These are phyloP conservation scores for Puffinus mauretanicus DNA, from an alignment of 2,113 vertebrate species.

Conservation along the genomic window DNA sequence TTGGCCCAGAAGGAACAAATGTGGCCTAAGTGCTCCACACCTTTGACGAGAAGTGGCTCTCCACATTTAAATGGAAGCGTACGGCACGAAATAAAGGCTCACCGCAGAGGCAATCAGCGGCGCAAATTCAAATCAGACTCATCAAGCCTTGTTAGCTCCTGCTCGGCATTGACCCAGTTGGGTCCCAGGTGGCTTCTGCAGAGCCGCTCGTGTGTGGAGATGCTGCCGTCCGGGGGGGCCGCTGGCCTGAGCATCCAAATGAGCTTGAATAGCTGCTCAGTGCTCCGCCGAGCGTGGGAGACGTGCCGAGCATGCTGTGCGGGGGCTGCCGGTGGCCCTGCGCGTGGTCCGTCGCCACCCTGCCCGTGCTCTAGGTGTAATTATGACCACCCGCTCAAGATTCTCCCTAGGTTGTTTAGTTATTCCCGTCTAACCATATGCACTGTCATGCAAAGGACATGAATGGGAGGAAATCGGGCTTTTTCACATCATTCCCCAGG, in stretches of 20 bases:
- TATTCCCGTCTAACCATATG: neutral
- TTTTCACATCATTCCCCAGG: neutral
- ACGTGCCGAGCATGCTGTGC: neutral
- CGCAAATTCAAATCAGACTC: neutral
- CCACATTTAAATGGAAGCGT: neutral
- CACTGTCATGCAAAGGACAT: neutral
- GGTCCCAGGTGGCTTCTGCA: neutral
- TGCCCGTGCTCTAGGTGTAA: neutral
- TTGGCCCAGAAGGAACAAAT: neutral
- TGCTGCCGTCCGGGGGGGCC: neutral
- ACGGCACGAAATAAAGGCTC: neutral
- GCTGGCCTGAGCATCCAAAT: neutral
- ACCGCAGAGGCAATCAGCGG: neutral
- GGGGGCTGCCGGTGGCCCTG: neutral
- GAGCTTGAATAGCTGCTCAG: neutral
- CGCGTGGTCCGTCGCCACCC: accelerated
- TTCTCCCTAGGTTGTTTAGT: neutral
- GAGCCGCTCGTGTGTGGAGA: neutral
- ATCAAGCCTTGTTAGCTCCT: neutral
- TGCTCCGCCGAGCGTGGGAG: accelerated
- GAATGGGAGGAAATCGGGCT: neutral
- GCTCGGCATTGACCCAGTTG: neutral
- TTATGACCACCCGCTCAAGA: too few relatives aligned
- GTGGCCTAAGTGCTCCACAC: neutral
- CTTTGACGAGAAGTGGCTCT: neutral